Base-by-base conservation (phyloP, 2,888 invertebrate genomes). In the Thymelicus acteon region DNA sequence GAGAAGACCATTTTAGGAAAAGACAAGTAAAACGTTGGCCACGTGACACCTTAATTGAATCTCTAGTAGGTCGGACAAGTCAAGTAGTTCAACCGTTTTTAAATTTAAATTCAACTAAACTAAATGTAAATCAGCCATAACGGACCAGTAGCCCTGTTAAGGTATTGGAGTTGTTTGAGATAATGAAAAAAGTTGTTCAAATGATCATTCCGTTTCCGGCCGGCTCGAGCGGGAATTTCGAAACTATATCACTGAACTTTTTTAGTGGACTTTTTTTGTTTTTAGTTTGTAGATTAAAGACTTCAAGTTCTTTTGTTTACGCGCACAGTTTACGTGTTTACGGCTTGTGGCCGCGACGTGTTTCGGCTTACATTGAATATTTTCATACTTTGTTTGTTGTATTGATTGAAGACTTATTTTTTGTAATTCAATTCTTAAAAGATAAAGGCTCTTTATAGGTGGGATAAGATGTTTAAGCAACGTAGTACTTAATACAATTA, bases 131-230 rank as follows among this genome's bases (percentile, higher is more conserved):
- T 39, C 37, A 62, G 44, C 61, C 84, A 86, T 86, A 88, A 85
- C 84, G 84, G 86, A 89, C 88, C 85, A 86, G 87, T 83, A 86
- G 82, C 84, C 83, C 84, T 85, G 85, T 87, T 85, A 87, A 88
- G 87, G 89, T 88, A 85, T 88, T 85, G 86, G 79, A 87, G 86
- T 87, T 85, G 77, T 74, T 74, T 74, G 83, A 87, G 90, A 90
- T 91, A 91, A 91, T 91, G 90, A 91, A 91, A 91, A 91, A 91
- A 91, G 89, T 91, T 91, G 84, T 83, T 86, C 84, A 88, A 90
- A 90, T 90, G 89, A 91, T 89, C 87, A 83, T 85, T 82, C 82
- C 82, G 81, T 81, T 82, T 84, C 82, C 84, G 72, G 72, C 73
- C 70, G 67, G 71, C 70, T 60, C 60, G 69, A 72, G 66, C 67